A percentile compares a stretch with the other conserved stretches of the same genome.
Evolutionary conservation across 2,888 invertebrate genomes (phyloP).

Genomic region (Taenaris catops): DNA sequence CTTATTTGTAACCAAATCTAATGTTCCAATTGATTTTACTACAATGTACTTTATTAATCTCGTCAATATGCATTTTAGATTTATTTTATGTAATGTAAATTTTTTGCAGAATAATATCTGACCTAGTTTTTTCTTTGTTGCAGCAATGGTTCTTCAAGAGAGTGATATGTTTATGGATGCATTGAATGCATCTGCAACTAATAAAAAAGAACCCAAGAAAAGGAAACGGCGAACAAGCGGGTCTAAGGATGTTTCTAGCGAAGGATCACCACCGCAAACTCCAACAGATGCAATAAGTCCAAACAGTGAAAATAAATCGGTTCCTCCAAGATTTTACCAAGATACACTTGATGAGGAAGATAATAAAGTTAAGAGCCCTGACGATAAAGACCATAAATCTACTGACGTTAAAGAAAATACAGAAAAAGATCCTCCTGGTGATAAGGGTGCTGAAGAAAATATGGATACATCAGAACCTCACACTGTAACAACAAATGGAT

Average conservation of each 20-base stretch:
- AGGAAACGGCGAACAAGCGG: slow-evolving; percentile 86
- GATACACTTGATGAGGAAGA: slow-evolving; percentile 90
- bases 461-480: slow-evolving; percentile 59
- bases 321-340: slow-evolving; percentile 92
- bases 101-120: neutral
- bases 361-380: slow-evolving; percentile 66
- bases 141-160: slow-evolving; percentile 90
- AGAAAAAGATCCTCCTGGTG: slow-evolving; percentile 28
- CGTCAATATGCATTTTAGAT: slow-evolving; percentile 28
- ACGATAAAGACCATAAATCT: slow-evolving; percentile 31
- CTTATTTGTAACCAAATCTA: no score
- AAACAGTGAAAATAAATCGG: slow-evolving; percentile 63
- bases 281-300: slow-evolving; percentile 72
- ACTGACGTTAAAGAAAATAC: slow-evolving; percentile 39
- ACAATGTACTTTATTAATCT: no score
- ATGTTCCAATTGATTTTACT: no score
- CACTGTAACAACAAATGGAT: slow-evolving; percentile 76
- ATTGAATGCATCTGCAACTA: slow-evolving; percentile 87
- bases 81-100: slow-evolving; percentile 2
- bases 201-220: slow-evolving; percentile 87
- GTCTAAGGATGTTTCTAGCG: slow-evolving; percentile 82
- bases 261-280: slow-evolving; percentile 77
- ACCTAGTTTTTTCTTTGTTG: slow-evolving; percentile 52
- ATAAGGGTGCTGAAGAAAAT: slow-evolving; percentile 40
- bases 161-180: slow-evolving; percentile 97